Evolutionary conservation across 2,888 invertebrate species (phyloP).

Genomic region (Calephelis perditalis): DNA sequence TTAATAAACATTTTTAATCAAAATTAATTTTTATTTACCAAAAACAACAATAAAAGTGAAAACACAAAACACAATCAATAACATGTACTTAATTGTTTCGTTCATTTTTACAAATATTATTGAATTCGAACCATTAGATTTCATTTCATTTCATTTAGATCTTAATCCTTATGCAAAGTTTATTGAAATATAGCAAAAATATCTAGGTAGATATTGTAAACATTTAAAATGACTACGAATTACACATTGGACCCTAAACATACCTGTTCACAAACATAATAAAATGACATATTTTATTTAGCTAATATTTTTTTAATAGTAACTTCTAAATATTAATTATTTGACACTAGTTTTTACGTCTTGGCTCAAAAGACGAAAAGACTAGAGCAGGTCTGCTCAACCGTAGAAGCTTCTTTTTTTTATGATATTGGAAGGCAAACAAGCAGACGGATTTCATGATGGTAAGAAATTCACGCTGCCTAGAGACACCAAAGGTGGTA

Average conservation of each 20-base stretch:
- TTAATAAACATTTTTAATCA: too few relatives aligned
- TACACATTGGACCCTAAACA: constrained; percentile 27
- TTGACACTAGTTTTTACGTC: constrained; percentile 52
- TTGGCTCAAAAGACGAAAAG: constrained; percentile 64
- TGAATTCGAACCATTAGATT: background rate
- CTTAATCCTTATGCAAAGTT: background rate
- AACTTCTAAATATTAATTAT: constrained; percentile 12
- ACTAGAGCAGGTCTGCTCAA: constrained; percentile 36
- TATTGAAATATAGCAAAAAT: background rate
- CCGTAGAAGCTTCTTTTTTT: too few relatives aligned
- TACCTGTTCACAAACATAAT: constrained; percentile 2
- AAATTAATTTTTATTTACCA: background rate
- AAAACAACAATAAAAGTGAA: background rate
- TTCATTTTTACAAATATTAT: background rate
- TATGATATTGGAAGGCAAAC: too few relatives aligned
- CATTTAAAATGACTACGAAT: constrained; percentile 15
- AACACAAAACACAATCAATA: constrained; percentile 2
- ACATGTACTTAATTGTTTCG: background rate
- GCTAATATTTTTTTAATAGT: background rate
- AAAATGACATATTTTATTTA: constrained; percentile 3
- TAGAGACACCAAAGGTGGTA: too few relatives aligned
- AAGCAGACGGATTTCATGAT: too few relatives aligned
- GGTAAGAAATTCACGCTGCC: too few relatives aligned
- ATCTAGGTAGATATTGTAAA: constrained; percentile 1
- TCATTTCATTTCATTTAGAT: too few relatives aligned